Evolutionary conservation across 1,140 invertebrate species (phyloP).

Genomic region (Lasaia peninsularis): DNA sequence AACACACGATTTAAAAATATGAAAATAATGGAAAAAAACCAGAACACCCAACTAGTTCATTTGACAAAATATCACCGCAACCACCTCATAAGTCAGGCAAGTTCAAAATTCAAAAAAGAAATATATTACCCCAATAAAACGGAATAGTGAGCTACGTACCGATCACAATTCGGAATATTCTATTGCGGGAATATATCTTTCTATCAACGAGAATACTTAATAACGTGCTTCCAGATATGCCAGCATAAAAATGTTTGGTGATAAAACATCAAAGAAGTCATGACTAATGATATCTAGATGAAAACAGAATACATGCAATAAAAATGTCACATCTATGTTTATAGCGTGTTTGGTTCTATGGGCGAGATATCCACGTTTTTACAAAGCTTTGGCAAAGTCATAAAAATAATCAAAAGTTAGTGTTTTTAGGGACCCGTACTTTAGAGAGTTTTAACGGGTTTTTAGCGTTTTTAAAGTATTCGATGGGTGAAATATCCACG

Average conservation of each 20-base stretch:
- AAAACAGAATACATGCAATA: constrained; percentile 68
- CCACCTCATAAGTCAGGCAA: background rate
- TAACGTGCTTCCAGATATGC: constrained; percentile 52
- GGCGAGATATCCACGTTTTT: constrained; percentile 4
- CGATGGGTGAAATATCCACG: no score
- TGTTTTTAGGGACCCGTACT: no score
- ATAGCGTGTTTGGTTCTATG: constrained; percentile 32
- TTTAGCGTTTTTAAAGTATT: no score
- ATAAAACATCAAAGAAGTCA: constrained; percentile 69
- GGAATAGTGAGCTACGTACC: background rate
- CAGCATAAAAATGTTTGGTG: constrained; percentile 62
- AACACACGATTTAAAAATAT: no score
- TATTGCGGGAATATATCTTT: constrained; percentile 39
- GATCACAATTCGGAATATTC: constrained; percentile 3
- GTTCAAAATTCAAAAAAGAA: background rate
- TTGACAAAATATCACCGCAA: background rate
- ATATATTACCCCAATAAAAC: constrained; percentile 10
- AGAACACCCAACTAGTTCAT: background rate
- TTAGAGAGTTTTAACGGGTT: no score
- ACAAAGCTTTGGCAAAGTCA: no score
- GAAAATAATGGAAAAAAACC: no score
- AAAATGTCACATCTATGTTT: constrained; percentile 65
- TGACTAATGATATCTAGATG: constrained; percentile 71
- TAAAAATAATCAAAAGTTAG: no score
- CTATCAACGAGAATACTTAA: constrained; percentile 57